A percentile compares a stretch with the other conserved stretches of the same genome.
Conservation (phyloP, 2,113 vertebrate genomes). For the Mustelus asterias region DNA sequence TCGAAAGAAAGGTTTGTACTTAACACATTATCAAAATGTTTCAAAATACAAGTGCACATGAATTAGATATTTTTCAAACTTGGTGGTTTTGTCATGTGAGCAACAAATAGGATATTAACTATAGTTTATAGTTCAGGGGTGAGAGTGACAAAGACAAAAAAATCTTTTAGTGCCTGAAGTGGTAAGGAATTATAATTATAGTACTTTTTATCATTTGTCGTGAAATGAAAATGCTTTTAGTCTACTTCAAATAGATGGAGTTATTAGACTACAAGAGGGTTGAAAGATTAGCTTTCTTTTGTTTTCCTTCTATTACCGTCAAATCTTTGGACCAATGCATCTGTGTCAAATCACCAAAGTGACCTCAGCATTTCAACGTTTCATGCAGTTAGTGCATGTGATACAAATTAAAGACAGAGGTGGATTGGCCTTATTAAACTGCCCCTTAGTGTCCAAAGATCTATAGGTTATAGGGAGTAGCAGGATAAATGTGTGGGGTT, state of each 20-base stretch:
- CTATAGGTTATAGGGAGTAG: too few relatives aligned
- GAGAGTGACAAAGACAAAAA: not conserved
- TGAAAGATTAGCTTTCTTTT: not conserved
- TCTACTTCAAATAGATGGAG: not conserved
- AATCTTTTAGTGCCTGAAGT: not conserved
- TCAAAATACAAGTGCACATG: not conserved
- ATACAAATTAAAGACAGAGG: too few relatives aligned
- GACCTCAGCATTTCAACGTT: not conserved
- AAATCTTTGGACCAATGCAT: not conserved
- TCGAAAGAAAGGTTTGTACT: not conserved
- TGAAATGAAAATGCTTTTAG: not conserved
- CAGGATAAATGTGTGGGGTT: too few relatives aligned
- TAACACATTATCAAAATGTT: not conserved
- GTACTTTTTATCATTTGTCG: not conserved
- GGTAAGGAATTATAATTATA: not conserved
- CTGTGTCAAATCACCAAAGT: not conserved
- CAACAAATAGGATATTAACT: not conserved
- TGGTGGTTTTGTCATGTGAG: not conserved
- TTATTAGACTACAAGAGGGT: not conserved
- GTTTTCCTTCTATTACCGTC: not conserved
- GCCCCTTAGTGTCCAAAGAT: too few relatives aligned
- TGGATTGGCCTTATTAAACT: too few relatives aligned
- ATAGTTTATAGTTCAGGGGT: not conserved
- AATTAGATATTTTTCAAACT: slow-evolving; percentile 2
- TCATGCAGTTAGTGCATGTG: too few relatives aligned